Conservation (phyloP, 1,140 invertebrate genomes). For the Agrypnia vestita region DNA sequence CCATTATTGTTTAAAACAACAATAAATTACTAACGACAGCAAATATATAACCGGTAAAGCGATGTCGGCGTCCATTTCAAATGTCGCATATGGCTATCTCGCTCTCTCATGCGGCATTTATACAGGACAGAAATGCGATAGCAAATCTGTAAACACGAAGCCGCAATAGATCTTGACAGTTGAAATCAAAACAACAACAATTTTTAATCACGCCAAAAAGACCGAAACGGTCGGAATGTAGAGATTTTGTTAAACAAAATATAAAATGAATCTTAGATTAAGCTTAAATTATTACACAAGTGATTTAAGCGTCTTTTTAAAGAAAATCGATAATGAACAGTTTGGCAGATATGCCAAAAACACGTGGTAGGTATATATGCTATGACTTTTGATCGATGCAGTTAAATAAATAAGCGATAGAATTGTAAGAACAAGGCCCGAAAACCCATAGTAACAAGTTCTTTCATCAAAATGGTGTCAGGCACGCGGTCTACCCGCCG, state of each 20-base stretch:
- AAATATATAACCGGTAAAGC: slow-evolving; percentile 38
- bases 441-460: background rate
- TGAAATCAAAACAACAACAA: slow-evolving; percentile 56
- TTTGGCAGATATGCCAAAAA: slow-evolving; percentile 30
- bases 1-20: slow-evolving; percentile 1
- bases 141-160: slow-evolving; percentile 50
- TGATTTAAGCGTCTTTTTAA: slow-evolving; percentile 15
- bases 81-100: slow-evolving; percentile 53
- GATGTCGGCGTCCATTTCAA: slow-evolving; percentile 52
- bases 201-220: slow-evolving; percentile 33
- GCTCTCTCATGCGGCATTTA: slow-evolving; percentile 1
- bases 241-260: background rate
- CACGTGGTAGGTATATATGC: slow-evolving; percentile 22
- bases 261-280: background rate
- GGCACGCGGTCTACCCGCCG: slow-evolving; percentile 41
- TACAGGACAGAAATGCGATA: slow-evolving; percentile 17
- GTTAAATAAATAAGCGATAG: slow-evolving; percentile 29
- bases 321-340: slow-evolving; percentile 51
- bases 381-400: background rate
- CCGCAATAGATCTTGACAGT: slow-evolving; percentile 54
- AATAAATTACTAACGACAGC: background rate
- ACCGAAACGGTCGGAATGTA: background rate
- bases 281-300: background rate
- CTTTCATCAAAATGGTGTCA: slow-evolving; percentile 35
- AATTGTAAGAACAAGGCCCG: background rate